Percentiles rank a stretch among this genome's conserved stretches.
Evolutionary conservation across 1,140 invertebrate genomes (phyloP).

Genomic region (Ectropis grisescens): DNA sequence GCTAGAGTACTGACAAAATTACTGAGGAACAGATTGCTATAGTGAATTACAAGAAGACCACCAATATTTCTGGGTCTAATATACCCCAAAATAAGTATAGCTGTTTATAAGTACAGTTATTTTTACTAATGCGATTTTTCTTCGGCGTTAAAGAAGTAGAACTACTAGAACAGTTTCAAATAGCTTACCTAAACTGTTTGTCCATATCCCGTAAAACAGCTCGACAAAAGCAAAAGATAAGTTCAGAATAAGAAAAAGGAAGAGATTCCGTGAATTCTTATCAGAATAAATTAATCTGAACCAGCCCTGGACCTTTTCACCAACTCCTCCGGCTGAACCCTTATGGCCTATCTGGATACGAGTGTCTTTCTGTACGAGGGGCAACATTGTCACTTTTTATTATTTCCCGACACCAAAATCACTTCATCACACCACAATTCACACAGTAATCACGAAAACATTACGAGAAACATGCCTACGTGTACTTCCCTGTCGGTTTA

Average conservation of each 20-base stretch:
- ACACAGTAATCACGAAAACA: slow-evolving; percentile 32
- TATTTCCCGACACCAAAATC: slow-evolving; percentile 13
- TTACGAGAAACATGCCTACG: slow-evolving; percentile 52
- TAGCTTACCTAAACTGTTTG: slow-evolving; percentile 87
- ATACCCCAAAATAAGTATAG: too few relatives aligned
- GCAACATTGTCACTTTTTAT: slow-evolving; percentile 73
- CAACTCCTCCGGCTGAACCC: slow-evolving; percentile 74
- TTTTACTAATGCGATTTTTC: too few relatives aligned
- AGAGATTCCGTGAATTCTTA: slow-evolving; percentile 92
- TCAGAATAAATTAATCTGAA: slow-evolving; percentile 93
- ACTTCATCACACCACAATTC: slow-evolving; percentile 48
- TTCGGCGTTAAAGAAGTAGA: too few relatives aligned
- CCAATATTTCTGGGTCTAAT: too few relatives aligned
- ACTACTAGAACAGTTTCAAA: too few relatives aligned
- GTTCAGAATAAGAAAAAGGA: slow-evolving; percentile 95
- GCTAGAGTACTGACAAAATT: too few relatives aligned
- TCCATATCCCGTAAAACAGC: slow-evolving; percentile 94
- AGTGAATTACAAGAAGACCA: too few relatives aligned
- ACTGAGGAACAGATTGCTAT: too few relatives aligned
- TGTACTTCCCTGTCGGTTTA: slow-evolving; percentile 48
- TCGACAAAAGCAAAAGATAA: slow-evolving; percentile 97
- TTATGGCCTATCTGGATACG: slow-evolving; percentile 54
- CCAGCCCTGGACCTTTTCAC: slow-evolving; percentile 82
- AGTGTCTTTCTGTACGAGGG: slow-evolving; percentile 83
- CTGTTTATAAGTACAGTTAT: too few relatives aligned